Evolutionary conservation across 2,113 vertebrate species (phyloP).

Genomic region (Antechinus flavipes): DNA sequence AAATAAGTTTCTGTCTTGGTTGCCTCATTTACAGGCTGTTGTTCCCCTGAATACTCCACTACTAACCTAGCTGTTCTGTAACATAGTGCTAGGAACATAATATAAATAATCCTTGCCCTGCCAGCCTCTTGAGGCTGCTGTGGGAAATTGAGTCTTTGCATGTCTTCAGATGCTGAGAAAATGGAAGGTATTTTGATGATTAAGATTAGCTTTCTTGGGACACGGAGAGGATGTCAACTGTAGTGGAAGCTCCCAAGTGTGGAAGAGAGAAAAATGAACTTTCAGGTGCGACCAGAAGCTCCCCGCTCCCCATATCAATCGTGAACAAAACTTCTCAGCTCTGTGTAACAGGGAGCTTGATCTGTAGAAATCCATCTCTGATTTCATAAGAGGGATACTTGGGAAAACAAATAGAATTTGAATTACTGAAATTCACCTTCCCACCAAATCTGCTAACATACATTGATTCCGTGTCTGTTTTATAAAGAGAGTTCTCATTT

Average conservation of each 20-base stretch:
- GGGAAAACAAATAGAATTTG: background rate
- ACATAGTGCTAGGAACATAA: background rate
- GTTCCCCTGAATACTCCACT: background rate
- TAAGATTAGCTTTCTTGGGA: background rate
- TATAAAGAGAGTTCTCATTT: background rate
- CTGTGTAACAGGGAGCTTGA: background rate
- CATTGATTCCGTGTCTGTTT: background rate
- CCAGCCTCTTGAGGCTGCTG: too few species aligned
- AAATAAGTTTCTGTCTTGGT: background rate
- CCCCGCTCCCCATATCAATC: background rate
- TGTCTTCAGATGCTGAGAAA: background rate
- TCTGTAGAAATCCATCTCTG: background rate
- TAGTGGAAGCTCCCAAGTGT: background rate
- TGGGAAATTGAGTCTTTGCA: background rate
- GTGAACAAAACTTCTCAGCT: background rate
- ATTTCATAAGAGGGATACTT: background rate
- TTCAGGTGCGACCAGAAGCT: background rate
- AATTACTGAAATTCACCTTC: background rate
- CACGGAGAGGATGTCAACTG: background rate
- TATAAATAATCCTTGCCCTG: background rate
- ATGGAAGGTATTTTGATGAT: background rate
- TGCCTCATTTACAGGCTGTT: background rate
- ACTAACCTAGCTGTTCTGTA: background rate
- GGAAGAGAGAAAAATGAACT: background rate
- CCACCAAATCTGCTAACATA: background rate